Percentiles rank a stretch among this genome's conserved stretches.
Conservation (phyloP, 2,888 invertebrate genomes). For the Boloria euphrosyne region DNA sequence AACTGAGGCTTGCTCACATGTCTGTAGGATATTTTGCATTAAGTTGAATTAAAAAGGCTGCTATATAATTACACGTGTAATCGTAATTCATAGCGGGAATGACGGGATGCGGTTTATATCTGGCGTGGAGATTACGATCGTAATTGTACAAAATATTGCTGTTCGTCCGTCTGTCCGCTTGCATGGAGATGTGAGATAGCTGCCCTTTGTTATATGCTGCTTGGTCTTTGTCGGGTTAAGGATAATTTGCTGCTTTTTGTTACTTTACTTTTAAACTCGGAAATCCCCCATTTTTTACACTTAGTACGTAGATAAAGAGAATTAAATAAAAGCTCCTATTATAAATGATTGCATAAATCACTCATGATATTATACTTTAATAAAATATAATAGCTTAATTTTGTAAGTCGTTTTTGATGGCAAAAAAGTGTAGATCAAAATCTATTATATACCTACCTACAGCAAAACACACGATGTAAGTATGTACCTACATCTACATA, state of each 20-base stretch:
- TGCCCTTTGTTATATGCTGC: conserved; percentile 43
- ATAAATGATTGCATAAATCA: too few relatives aligned
- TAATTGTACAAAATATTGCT: conserved; percentile 74
- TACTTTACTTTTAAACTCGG: background rate
- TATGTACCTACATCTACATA: too few relatives aligned
- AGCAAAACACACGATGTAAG: too few relatives aligned
- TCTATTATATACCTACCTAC: too few relatives aligned
- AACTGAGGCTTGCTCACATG: conserved; percentile 18
- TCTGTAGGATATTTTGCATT: conserved; percentile 38
- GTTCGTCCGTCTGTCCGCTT: conserved; percentile 61
- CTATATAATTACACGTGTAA: conserved; percentile 48
- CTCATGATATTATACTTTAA: too few relatives aligned
- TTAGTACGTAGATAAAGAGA: too few relatives aligned
- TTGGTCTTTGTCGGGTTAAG: conserved; percentile 31
- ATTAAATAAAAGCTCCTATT: too few relatives aligned
- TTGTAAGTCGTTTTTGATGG: too few relatives aligned
- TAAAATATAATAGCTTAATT: too few relatives aligned
- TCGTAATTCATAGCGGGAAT: conserved; percentile 52
- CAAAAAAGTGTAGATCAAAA: too few relatives aligned
- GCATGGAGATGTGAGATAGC: conserved; percentile 51
- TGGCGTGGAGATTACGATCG: conserved; percentile 63
- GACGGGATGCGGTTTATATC: conserved; percentile 57
- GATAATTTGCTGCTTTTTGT: conserved; percentile 26
- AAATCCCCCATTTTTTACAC: conserved; percentile 31
- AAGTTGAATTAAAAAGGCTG: conserved; percentile 44